Conservation (phyloP, 2,888 invertebrate genomes). For the Serrognathus titanus region DNA sequence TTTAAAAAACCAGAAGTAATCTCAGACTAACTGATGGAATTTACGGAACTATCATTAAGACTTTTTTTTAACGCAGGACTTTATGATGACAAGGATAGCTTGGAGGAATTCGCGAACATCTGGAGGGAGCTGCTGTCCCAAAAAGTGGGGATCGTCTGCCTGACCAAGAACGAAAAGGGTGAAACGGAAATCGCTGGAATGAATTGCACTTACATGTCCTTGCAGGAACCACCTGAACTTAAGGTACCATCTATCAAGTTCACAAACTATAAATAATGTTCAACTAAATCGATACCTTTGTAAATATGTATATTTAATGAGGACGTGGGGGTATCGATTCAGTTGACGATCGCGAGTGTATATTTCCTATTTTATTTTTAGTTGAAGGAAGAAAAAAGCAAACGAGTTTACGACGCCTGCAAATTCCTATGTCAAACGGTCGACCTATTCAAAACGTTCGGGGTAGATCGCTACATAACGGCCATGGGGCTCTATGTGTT, state of each 20-base stretch:
- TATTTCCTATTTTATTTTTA: no score
- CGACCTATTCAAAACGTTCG: slow-evolving; percentile 27
- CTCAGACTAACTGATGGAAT: no score
- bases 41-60: no score
- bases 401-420: slow-evolving; percentile 17
- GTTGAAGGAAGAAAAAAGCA: slow-evolving; percentile 10
- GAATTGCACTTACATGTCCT: slow-evolving; percentile 32
- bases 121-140: slow-evolving; percentile 32
- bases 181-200: slow-evolving; percentile 42
- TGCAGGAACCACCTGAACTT: background rate
- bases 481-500: slow-evolving; percentile 41
- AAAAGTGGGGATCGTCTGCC: slow-evolving; percentile 41
- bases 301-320: no score
- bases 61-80: no score
- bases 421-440: slow-evolving; percentile 20
- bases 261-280: no score
- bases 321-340: no score
- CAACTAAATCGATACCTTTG: no score
- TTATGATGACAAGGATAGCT: background rate
- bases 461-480: slow-evolving; percentile 35
- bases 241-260: background rate
- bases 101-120: background rate
- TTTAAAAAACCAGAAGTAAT: no score
- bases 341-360: no score
- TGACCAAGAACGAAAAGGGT: slow-evolving; percentile 37